Evolutionary conservation across 2,888 invertebrate species (phyloP).

Genomic region (Eueremaeus valkanovi): DNA sequence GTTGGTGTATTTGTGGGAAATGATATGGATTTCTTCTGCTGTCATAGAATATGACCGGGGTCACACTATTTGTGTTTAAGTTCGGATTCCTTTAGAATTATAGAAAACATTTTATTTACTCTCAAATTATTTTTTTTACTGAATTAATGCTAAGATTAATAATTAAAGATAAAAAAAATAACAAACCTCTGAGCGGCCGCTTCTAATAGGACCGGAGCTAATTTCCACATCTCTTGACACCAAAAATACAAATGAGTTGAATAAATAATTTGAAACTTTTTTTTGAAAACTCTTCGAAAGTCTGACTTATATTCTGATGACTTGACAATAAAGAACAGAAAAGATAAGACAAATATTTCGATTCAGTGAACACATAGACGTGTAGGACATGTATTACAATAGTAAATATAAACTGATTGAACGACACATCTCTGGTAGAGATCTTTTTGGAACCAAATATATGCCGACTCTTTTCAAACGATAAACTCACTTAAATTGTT

Average conservation of each 20-base stretch:
- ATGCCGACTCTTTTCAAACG: conserved; percentile 1
- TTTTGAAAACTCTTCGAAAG: too few relatives aligned
- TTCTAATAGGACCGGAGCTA: conserved; percentile 39
- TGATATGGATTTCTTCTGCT: conserved; percentile 26
- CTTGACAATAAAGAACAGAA: background rate
- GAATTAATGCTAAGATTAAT: too few relatives aligned
- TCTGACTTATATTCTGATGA: too few relatives aligned
- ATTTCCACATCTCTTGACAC: conserved; percentile 32
- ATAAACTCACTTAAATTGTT: conserved; percentile 17
- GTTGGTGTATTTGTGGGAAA: background rate
- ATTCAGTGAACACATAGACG: background rate
- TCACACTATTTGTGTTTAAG: background rate
- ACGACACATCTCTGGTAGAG: background rate
- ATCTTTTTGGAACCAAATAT: background rate
- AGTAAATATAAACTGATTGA: background rate
- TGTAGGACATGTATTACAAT: background rate
- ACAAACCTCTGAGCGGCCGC: conserved; percentile 29
- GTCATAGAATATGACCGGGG: conserved; percentile 23
- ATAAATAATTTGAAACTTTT: background rate
- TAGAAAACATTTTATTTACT: background rate
- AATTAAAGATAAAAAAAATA: background rate
- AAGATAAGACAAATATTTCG: background rate
- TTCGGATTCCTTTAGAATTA: conserved; percentile 3
- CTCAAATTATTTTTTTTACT: background rate
- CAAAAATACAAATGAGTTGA: background rate